Conservation (phyloP, 2,797 vertebrate species). For the Chelon auratus region DNA sequence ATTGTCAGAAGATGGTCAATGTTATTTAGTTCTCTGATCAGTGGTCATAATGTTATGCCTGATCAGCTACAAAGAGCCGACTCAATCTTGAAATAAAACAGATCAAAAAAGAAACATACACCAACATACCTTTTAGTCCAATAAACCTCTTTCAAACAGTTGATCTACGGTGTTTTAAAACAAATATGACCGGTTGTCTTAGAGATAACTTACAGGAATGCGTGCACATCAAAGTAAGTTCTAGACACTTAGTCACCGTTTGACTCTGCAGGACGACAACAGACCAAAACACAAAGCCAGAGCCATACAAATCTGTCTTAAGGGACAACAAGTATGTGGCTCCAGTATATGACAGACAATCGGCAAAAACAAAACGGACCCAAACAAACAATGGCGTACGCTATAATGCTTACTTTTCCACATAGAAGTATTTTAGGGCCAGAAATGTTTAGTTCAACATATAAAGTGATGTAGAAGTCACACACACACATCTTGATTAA, state of each 20-base stretch:
- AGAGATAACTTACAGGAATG: background rate
- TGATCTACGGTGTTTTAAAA: background rate
- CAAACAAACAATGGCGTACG: too few species aligned
- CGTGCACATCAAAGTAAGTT: background rate
- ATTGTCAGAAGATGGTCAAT: too few species aligned
- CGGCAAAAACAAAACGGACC: too few species aligned
- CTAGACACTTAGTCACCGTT: background rate
- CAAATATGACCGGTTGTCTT: background rate
- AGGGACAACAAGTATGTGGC: too few species aligned
- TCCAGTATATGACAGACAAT: too few species aligned
- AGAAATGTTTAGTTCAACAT: too few species aligned
- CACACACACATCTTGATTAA: conserved; percentile 7
- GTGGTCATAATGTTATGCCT: too few species aligned
- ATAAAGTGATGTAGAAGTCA: background rate
- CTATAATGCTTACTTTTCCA: background rate
- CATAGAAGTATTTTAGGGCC: background rate
- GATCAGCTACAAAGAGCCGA: too few species aligned
- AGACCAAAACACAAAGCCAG: background rate
- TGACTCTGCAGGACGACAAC: background rate
- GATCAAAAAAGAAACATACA: background rate
- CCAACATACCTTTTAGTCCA: background rate
- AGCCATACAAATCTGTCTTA: too few species aligned
- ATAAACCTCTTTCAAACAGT: background rate
- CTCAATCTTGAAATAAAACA: background rate
- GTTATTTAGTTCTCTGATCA: too few species aligned